Percentiles rank a stretch among this genome's conserved stretches.
These are phyloP conservation scores for Crossaster papposus DNA, from an alignment of 53 echinoderm and acorn worm genomes.

Conservation along the genomic window DNA sequence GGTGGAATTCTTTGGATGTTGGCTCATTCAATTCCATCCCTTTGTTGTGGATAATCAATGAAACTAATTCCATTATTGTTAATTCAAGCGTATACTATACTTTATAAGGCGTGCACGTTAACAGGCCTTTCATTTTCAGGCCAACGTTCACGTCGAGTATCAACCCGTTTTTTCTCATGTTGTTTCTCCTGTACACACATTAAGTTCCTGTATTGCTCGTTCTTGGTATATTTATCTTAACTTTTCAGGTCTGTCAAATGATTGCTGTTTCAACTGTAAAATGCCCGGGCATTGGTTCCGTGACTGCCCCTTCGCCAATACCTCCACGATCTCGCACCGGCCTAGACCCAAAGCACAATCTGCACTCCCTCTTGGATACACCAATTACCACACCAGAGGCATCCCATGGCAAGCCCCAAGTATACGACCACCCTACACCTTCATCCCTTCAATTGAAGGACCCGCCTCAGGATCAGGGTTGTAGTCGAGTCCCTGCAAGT, in stretches of 20 bases:
- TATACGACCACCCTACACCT: neutral
- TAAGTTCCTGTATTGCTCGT: neutral
- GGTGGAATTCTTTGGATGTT: too few species aligned
- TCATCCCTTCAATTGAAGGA: neutral
- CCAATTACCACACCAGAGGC: neutral
- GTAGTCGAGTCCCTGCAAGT: too few species aligned
- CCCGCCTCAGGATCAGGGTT: too few species aligned
- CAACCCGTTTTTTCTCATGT: neutral
- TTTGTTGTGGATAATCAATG: too few species aligned
- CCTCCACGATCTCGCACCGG: neutral
- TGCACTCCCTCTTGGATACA: neutral
- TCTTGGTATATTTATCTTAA: neutral
- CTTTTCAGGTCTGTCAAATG: neutral
- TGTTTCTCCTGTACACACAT: neutral
- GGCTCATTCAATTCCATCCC: too few species aligned
- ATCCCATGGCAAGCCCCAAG: neutral
- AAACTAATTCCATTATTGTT: too few species aligned
- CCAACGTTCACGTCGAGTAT: conserved; percentile 6
- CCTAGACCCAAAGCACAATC: neutral
- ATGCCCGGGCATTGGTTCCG: too few species aligned
- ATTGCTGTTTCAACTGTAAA: neutral
- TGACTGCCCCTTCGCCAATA: neutral
- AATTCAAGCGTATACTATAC: too few species aligned
- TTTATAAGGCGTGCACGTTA: too few species aligned
- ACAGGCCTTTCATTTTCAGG: conserved; percentile 2